phyloP scores from a whole-genome alignment of 2,888 invertebrate species.

The Parthenolecanium corni region DNA sequence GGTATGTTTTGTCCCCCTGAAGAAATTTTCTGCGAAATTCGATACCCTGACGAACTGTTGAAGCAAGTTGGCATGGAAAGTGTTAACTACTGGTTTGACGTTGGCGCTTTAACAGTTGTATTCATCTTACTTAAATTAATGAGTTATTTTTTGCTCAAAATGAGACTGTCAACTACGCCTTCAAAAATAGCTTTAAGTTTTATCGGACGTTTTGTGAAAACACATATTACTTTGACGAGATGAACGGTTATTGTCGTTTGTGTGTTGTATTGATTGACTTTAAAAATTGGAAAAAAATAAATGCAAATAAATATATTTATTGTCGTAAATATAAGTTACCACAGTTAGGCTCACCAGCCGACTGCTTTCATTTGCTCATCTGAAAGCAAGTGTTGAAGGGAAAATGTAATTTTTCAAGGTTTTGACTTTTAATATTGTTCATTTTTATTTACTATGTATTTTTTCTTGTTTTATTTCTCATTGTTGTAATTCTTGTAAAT shows the following conservation, averaged over 20 bases:
- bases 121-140: constrained; percentile 52
- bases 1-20: constrained; percentile 59
- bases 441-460: too few relatives aligned
- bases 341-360: too few relatives aligned
- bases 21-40: constrained; percentile 45
- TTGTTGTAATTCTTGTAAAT: too few relatives aligned
- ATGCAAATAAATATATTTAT: too few relatives aligned
- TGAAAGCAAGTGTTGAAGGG: too few relatives aligned
- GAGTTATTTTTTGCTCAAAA: constrained; percentile 60
- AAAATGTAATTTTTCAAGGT: too few relatives aligned
- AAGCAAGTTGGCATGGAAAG: constrained; percentile 48
- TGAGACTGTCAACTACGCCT: constrained; percentile 57
- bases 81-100: constrained; percentile 54
- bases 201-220: constrained; percentile 56
- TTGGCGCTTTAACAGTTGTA: constrained; percentile 50
- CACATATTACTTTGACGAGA: constrained; percentile 39
- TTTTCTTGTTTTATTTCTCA: too few relatives aligned
- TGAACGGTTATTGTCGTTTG: neutral
- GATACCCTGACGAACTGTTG: constrained; percentile 33
- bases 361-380: too few relatives aligned
- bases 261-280: too few relatives aligned
- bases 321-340: too few relatives aligned
- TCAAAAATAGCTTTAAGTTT: constrained; percentile 59
- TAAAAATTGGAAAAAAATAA: too few relatives aligned
- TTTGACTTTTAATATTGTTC: too few relatives aligned